Evolutionary conservation across 2,888 invertebrate species (phyloP).

Genomic region (Agrilus cyanescens): DNA sequence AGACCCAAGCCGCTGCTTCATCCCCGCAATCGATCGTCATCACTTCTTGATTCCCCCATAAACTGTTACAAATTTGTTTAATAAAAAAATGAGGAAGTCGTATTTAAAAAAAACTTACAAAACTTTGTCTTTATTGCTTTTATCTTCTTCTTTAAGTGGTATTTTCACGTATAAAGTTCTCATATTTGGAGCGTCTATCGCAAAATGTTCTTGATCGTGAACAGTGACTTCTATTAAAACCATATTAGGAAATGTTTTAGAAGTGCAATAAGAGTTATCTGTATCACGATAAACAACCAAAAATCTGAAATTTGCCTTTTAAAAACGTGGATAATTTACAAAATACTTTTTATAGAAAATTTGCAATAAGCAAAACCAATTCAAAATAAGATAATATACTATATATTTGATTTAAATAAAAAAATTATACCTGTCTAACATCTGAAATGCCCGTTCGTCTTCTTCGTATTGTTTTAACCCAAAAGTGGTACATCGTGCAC

Average conservation of each 20-base stretch:
- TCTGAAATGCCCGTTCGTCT: slow-evolving; percentile 18
- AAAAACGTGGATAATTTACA: too few relatives aligned
- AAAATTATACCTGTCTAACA: slow-evolving; percentile 26
- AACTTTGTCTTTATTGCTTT: slow-evolving; percentile 11
- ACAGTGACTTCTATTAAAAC: slow-evolving; percentile 34
- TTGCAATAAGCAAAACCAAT: too few relatives aligned
- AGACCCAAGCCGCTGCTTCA: slow-evolving; percentile 48
- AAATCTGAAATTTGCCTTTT: too few relatives aligned
- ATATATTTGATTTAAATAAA: too few relatives aligned
- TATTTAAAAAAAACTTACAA: background rate
- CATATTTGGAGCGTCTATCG: slow-evolving; percentile 38
- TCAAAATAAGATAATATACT: too few relatives aligned
- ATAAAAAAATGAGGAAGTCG: background rate
- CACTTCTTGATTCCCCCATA: slow-evolving; percentile 2
- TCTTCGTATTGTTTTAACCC: slow-evolving; percentile 24
- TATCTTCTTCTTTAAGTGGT: slow-evolving; percentile 23
- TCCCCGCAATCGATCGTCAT: slow-evolving; percentile 47
- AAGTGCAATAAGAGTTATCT: slow-evolving; percentile 28
- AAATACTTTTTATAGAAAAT: too few relatives aligned
- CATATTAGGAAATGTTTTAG: slow-evolving; percentile 36
- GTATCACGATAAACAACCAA: too few relatives aligned
- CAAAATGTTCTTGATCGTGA: slow-evolving; percentile 32
- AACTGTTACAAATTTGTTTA: background rate
- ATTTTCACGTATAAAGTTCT: slow-evolving; percentile 33
- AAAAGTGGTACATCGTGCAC: slow-evolving; percentile 26